Conservation (phyloP, 2,113 vertebrate species). For the Terrapene triunguis region DNA sequence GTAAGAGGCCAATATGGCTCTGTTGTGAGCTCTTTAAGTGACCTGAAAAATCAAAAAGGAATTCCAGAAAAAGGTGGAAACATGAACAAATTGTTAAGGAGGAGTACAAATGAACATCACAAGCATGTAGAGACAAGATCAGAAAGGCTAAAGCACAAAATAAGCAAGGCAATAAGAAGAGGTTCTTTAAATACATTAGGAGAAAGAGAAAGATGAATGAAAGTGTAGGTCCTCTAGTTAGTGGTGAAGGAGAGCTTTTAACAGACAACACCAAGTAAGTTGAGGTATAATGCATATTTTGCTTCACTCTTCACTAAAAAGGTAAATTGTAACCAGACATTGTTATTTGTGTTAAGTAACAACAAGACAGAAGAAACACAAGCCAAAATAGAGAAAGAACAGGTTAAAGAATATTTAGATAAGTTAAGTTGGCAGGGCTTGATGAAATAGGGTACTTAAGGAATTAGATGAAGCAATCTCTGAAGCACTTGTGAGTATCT, state of each 20-base stretch:
- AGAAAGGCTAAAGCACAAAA: background rate
- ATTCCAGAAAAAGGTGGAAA: background rate
- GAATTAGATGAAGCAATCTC: background rate
- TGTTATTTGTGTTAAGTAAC: background rate
- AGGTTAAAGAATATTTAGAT: background rate
- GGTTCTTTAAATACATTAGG: background rate
- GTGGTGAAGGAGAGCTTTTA: background rate
- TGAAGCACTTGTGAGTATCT: background rate
- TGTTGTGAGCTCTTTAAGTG: background rate
- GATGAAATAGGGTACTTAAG: background rate
- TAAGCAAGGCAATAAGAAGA: background rate
- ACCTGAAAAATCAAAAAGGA: background rate
- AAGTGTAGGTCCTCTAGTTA: background rate
- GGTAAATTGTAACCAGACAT: background rate
- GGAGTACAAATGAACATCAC: background rate
- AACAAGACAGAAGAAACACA: background rate
- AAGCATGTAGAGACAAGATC: background rate
- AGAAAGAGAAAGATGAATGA: background rate
- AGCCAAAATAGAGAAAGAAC: background rate
- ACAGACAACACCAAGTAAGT: background rate
- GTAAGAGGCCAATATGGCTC: background rate
- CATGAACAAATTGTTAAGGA: background rate
- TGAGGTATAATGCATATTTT: background rate
- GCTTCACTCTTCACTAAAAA: background rate
- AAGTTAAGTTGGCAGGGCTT: background rate